Evolutionary conservation across 2,113 vertebrate genomes (phyloP).

Genomic region (Cavia porcellus): DNA sequence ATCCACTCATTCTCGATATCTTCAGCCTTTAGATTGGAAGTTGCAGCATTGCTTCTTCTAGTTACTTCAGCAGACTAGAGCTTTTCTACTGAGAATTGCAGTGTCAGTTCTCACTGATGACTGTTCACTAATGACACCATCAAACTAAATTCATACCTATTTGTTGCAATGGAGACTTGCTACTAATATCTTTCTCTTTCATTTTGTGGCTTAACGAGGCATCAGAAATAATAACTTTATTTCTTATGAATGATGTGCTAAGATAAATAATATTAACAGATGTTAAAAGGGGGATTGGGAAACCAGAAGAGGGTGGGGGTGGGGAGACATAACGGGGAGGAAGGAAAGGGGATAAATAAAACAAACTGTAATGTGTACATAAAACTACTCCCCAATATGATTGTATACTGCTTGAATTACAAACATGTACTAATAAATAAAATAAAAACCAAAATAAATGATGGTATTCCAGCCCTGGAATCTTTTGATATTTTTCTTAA

Average conservation of each 20-base stretch:
- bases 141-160: conserved; percentile 56
- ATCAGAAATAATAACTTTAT: conserved; percentile 13
- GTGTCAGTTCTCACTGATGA: neutral
- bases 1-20: neutral
- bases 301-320: neutral
- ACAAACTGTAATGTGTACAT: neutral
- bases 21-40: conserved; percentile 36
- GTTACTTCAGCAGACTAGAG: conserved; percentile 28
- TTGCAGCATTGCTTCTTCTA: neutral
- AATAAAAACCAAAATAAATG: neutral
- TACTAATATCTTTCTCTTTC: conserved; percentile 35
- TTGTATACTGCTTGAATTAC: neutral
- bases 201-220: conserved; percentile 46
- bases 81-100: conserved; percentile 55
- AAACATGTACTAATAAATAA: neutral
- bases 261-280: neutral
- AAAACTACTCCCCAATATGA: neutral
- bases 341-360: neutral
- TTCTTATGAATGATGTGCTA: conserved; percentile 3
- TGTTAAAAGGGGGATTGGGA: neutral
- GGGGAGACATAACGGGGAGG: neutral
- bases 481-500: conserved; percentile 19
- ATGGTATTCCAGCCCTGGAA: conserved; percentile 20
- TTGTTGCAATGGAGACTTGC: conserved; percentile 46
- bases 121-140: conserved; percentile 44